Base-by-base conservation (phyloP, 2,797 vertebrate genomes). In the Karalla daura region DNA sequence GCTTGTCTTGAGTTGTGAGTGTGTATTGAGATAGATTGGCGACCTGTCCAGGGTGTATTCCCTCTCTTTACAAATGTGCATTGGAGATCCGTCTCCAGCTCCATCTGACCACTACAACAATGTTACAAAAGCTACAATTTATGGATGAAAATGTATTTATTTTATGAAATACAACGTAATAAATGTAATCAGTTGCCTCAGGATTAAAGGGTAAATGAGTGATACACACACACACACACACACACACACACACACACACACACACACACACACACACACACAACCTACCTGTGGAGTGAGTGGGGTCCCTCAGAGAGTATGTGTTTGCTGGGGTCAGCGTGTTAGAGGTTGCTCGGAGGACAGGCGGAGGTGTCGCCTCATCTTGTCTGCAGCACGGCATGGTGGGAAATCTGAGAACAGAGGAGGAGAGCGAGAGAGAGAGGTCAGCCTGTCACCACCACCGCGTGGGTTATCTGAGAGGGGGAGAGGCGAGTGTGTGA, bases 351-450 rank as follows among this genome's bases (percentile, higher is more conserved):
- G 74, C 21, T 6, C 25, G 23, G 67, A 69, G 76, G 86, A 80
- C 80, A 86, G 18, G 49, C 59, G 7, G 64, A 81, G 76, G 76
- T 80, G 76, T 75, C 14, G 69, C 74, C 23, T 21, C 76, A 72
- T 83, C 76, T 80, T 80, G 74, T 86, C 83, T 68, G 43, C 82
- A 76, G 70, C 76, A 65, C 59, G 53, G 68, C 70, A 85, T 81
- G 80, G 70, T 70, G 73, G 79, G 83, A 76, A 85, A 84, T 76
- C 9, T 74, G 74, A 86, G 84, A 78, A 41, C 15, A 41, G 51
- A 62, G 36, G 21, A 43, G 47, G 35, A 59, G 51, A 41, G 59
- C 44, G 39, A 32, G 43, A 64, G 23, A 53, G 60, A 54, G 67
- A 32, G 63, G 78, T 82, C 76, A 78, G 62, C 71, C 52, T 85